These are phyloP conservation scores for Bombus pascuorum DNA, from an alignment of 1,140 invertebrate genomes.

Conservation along the genomic window DNA sequence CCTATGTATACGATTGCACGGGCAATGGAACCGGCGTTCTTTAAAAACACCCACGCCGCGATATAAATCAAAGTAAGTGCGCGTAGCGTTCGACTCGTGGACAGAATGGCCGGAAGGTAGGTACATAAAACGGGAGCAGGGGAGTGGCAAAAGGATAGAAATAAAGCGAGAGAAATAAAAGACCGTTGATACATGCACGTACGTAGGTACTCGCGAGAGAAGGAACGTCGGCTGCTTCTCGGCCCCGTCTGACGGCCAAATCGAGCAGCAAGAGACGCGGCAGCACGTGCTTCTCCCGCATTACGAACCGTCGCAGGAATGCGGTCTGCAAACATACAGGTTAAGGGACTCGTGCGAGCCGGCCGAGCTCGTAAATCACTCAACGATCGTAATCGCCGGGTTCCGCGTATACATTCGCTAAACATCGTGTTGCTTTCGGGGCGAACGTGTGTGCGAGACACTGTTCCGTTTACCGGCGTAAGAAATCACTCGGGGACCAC, in stretches of 20 bases:
- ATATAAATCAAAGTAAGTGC: no score
- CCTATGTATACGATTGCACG: no score
- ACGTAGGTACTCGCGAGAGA: constrained; percentile 13
- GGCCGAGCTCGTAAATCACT: constrained; percentile 56
- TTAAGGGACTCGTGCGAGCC: constrained; percentile 47
- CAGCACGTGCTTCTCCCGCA: constrained; percentile 44
- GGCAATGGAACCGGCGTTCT: no score
- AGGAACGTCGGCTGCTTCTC: background rate
- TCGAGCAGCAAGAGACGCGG: constrained; percentile 40
- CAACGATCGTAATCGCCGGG: constrained; percentile 54
- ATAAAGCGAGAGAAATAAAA: background rate
- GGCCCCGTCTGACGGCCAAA: constrained; percentile 32
- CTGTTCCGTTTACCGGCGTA: background rate
- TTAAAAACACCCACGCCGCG: no score
- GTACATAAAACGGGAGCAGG: no score
- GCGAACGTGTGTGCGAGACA: background rate
- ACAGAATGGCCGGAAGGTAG: no score
- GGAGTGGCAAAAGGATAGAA: background rate
- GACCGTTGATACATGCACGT: background rate
- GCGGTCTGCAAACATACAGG: constrained; percentile 55
- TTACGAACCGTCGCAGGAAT: constrained; percentile 49
- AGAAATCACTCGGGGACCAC: constrained; percentile 17
- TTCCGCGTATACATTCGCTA: constrained; percentile 32
- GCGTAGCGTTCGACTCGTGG: no score
- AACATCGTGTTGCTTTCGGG: constrained; percentile 10